phyloP scores from a whole-genome alignment of 1,140 invertebrate species.

The Pararge aegeria region DNA sequence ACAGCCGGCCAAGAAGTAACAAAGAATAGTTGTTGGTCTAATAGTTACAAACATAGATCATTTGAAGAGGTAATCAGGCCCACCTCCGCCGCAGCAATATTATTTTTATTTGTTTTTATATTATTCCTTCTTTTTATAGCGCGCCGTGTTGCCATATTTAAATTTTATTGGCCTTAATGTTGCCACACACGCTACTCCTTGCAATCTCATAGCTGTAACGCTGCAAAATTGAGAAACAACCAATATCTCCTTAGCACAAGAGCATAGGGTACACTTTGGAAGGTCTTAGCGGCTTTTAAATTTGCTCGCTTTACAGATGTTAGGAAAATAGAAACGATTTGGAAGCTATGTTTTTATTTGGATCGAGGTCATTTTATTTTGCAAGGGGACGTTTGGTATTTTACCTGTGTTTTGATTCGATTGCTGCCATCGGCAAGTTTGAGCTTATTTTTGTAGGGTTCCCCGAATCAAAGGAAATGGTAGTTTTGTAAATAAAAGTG shows the following conservation, averaged over 20 bases:
- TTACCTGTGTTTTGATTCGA: conserved; percentile 69
- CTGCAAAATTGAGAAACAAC: conserved; percentile 27
- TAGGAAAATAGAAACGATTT: conserved; percentile 69
- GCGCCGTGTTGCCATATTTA: conserved; percentile 71
- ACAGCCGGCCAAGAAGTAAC: no score
- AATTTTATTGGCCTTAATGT: conserved; percentile 78
- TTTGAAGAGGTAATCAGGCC: neutral
- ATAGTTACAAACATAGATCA: neutral
- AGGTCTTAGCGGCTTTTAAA: conserved; percentile 27
- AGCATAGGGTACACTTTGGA: conserved; percentile 28
- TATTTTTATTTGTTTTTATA: conserved; percentile 49
- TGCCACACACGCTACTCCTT: conserved; percentile 67
- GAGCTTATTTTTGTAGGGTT: conserved; percentile 23
- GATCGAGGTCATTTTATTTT: conserved; percentile 61
- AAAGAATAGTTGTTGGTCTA: neutral
- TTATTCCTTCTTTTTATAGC: conserved; percentile 70
- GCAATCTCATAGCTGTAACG: conserved; percentile 68
- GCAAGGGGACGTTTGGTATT: conserved; percentile 53
- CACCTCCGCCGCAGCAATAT: conserved; percentile 7
- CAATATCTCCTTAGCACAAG: conserved; percentile 2
- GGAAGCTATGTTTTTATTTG: conserved; percentile 76
- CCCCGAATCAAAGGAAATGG: conserved; percentile 18
- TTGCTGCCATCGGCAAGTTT: conserved; percentile 26
- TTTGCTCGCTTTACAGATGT: conserved; percentile 49
- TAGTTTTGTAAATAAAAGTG: conserved; percentile 7